Base-by-base conservation (phyloP, 2,797 vertebrate species). In the Philypnodon macrostomus region DNA sequence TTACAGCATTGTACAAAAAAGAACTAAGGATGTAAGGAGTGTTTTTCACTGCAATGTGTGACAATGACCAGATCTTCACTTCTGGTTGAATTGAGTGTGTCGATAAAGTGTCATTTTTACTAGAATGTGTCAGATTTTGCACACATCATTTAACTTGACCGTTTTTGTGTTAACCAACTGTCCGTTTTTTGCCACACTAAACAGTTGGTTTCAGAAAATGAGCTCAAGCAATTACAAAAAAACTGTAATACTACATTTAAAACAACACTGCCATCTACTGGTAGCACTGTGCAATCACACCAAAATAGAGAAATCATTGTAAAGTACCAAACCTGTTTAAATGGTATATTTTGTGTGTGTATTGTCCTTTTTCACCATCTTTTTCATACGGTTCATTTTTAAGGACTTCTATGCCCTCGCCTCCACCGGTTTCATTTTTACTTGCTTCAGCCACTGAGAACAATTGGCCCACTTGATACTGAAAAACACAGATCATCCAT, bases 401-500 rank as follows among this genome's bases (percentile, higher is more conserved):
- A 47, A 98, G 86, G 16, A 98, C 94, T 66, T 97, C 91, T 12
- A 97, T 96, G 55, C 95, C 95, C 75, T 97, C 95, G 0, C 95
- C 94, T 15, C 95, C 95, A 1, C 95, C 95, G 0, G 95, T 97
- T 79, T 97, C 95, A 74, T 98, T 97, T 77, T 98, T 97, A 85
- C 95, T 98, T 19, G 95, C 95, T 87, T 97, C 93, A 51, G 95
- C 95, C 67, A 97, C 95, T 2, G 95, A 96, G 80, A 91, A 97
- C 63, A 98, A 88, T 68, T 96, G 95, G 1, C 95, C 95, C 49
- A 97, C 94, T 79, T 97, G 95, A 79, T 97, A 98, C 95, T 97
- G 78, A 7, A 64, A 77, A 13, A 66, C 7, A 7, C 5, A 55
- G 1, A 37, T 17, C 2, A 18, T 4, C 2, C 16, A 36, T 29